phyloP scores from a whole-genome alignment of 2,113 vertebrate species.

The Saccopteryx bilineata region DNA sequence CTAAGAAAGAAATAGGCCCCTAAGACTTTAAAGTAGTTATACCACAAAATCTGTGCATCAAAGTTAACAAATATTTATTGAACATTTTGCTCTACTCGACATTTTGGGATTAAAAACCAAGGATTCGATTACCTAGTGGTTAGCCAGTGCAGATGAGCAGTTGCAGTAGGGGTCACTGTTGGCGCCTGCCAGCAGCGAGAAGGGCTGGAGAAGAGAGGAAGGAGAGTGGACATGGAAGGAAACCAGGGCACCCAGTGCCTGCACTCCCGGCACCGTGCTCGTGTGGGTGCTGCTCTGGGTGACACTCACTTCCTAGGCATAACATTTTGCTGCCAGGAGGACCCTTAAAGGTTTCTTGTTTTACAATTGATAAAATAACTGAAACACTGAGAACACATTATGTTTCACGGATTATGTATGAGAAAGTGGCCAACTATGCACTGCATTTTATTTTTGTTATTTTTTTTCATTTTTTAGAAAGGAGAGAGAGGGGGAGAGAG shows the following conservation, averaged over 20 bases:
- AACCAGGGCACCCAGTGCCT: no score
- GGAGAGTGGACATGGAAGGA: background rate
- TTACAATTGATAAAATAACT: background rate
- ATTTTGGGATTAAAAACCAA: conserved; percentile 2
- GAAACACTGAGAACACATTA: background rate
- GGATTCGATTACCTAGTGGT: background rate
- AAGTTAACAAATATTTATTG: background rate
- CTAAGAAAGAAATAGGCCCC: background rate
- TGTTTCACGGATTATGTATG: background rate
- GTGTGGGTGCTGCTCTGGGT: no score
- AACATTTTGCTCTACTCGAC: background rate
- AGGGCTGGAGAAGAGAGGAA: background rate
- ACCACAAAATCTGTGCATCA: background rate
- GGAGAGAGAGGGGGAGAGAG: no score
- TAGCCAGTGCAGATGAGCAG: background rate
- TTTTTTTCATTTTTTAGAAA: no score
- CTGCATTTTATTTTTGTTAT: no score
- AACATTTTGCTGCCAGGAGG: background rate
- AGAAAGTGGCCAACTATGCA: background rate
- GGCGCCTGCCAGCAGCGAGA: background rate
- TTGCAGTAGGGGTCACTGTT: background rate
- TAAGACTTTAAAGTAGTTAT: background rate
- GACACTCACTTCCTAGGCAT: no score
- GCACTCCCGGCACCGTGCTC: no score
- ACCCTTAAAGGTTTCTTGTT: background rate